Percentiles rank a stretch among this genome's conserved stretches.
Conservation (phyloP, 2,888 invertebrate genomes). For the Argyresthia goedartella region DNA sequence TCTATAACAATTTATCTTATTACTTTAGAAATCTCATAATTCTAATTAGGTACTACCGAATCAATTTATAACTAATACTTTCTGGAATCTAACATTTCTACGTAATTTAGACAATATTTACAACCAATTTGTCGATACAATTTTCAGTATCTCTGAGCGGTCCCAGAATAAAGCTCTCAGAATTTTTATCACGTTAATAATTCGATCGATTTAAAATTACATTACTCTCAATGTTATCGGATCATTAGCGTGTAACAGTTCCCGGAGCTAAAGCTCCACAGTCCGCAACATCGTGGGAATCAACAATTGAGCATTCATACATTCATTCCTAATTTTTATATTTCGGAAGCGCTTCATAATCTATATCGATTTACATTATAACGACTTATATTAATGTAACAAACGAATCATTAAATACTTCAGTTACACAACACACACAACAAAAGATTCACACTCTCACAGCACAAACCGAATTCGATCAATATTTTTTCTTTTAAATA, state of each 20-base stretch:
- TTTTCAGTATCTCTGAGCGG: conserved; percentile 24
- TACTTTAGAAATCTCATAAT: conserved; percentile 61
- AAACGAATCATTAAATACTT: conserved; percentile 63
- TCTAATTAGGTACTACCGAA: conserved; percentile 63
- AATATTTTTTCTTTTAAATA: conserved; percentile 59
- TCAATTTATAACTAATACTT: conserved; percentile 45
- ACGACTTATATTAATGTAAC: conserved; percentile 38
- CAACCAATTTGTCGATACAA: conserved; percentile 31
- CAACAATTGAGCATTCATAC: conserved; percentile 61
- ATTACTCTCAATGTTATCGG: too few relatives aligned
- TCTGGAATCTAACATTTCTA: conserved; percentile 59
- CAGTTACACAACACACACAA: conserved; percentile 46
- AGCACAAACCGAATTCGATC: conserved; percentile 56
- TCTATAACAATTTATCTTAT: conserved; percentile 37
- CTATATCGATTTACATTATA: conserved; percentile 29
- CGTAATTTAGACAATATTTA: conserved; percentile 15
- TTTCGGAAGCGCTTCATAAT: conserved; percentile 42
- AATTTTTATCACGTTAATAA: too few relatives aligned
- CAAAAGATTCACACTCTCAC: conserved; percentile 49
- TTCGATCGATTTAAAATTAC: too few relatives aligned
- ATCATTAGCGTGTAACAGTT: too few relatives aligned
- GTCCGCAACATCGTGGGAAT: conserved; percentile 59
- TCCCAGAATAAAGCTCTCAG: too few relatives aligned
- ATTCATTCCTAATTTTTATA: conserved; percentile 32
- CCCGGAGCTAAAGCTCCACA: too few relatives aligned